Base-by-base conservation (phyloP, 2,888 invertebrate species). In the Sericinus montela region DNA sequence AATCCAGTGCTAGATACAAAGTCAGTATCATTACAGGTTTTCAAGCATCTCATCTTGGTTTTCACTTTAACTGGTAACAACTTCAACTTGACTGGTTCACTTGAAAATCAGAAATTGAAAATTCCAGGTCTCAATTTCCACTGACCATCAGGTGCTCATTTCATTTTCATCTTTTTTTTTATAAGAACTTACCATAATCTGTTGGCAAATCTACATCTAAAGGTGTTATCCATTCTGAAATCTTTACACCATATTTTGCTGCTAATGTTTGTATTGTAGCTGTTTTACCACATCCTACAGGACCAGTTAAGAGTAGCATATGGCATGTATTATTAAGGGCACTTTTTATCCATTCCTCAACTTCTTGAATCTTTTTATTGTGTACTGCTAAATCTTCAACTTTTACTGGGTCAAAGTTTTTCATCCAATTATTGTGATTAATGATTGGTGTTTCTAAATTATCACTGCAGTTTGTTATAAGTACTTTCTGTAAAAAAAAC, bases 281-380 rank as follows among this genome's bases (percentile, higher is more conserved):
- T 1, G 96, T 95, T 83, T 97, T 97, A 0, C 96, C 97, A 68
- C 92, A 91, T 0, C 97, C 97, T 0, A 96, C 91, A 15, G 97
- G 95, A 0, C 97, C 97, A 6, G 93, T 93, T 15, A 97, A 60
- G 3, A 97, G 72, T 32, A 97, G 80, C 56, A 95, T 91, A 44
- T 90, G 82, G 55, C 84, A 76, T 48, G 74, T 80, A 10, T 52
- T 63, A 14, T 56, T 54, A 55, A 70, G 67, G 0, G 80, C 75
- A 25, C 62, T 64, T 65, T 70, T 86, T 40, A 95, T 60, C 95
- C 95, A 95, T 19, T 89, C 82, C 60, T 93, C 91, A 30, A 95
- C 83, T 78, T 95, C 95, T 61, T 90, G 89, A 2, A 95, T 74
- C 76, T 95, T 95, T 72, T 94, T 95, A 51, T 88, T 80, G 68